phyloP scores from a whole-genome alignment of 2,888 invertebrate species.

The Bunonema sp. region DNA sequence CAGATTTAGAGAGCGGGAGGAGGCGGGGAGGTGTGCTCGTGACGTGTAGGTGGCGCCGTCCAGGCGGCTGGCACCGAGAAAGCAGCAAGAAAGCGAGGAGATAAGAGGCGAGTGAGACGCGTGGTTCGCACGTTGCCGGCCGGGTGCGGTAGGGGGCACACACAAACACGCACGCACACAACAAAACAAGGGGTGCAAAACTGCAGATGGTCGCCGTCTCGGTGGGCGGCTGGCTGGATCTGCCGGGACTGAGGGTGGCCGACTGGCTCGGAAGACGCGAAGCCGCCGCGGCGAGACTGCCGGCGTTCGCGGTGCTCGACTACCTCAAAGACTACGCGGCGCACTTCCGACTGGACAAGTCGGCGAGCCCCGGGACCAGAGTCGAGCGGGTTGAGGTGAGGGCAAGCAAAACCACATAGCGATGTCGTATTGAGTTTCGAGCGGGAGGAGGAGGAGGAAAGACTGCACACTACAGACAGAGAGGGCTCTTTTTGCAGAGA shows the following conservation, averaged over 20 bases:
- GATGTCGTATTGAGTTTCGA: background rate
- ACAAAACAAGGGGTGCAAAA: no score
- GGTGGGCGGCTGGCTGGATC: conserved; percentile 30
- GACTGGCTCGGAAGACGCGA: conserved; percentile 18
- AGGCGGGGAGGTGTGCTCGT: no score
- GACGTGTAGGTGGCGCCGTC: no score
- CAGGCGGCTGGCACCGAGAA: no score
- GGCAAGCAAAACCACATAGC: background rate
- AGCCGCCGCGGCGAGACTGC: conserved; percentile 11
- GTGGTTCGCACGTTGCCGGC: background rate
- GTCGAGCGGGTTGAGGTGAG: no score
- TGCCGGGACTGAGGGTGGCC: conserved; percentile 26
- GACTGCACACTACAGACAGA: no score
- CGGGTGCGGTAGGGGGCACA: background rate
- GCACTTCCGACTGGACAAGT: conserved; percentile 13
- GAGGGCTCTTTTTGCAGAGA: no score
- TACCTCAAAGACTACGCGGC: conserved; percentile 27
- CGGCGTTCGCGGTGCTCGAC: conserved; percentile 17
- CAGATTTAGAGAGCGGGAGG: no score
- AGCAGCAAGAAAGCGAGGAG: background rate
- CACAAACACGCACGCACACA: background rate
- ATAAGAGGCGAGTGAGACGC: background rate
- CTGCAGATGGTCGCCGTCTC: conserved; percentile 31
- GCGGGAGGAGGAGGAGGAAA: conserved; percentile 7
- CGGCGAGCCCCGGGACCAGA: no score